Conservation (phyloP, 2,888 invertebrate species). For the Cheilosia vernalis region DNA sequence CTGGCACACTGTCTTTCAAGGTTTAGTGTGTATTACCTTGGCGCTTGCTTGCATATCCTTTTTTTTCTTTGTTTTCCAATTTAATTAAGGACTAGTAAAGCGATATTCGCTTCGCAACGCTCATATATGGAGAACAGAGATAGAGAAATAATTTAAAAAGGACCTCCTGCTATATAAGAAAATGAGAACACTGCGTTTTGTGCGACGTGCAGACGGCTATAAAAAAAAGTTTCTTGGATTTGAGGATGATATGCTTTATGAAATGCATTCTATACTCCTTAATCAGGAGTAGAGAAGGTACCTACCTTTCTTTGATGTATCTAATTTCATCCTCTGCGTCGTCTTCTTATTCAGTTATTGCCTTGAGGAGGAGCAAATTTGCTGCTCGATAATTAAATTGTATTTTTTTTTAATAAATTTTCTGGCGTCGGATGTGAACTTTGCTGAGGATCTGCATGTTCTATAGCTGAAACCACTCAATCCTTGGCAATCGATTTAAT, state of each 20-base stretch:
- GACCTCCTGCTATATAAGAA: neutral
- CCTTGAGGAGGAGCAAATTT: neutral
- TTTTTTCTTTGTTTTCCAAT: neutral
- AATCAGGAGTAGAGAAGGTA: neutral
- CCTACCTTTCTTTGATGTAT: neutral
- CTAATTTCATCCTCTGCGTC: neutral
- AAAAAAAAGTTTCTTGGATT: neutral
- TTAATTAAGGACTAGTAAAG: constrained; percentile 11
- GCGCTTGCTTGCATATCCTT: neutral
- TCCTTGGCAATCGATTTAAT: neutral
- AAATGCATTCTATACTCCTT: neutral
- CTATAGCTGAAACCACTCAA: neutral
- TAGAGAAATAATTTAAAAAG: neutral
- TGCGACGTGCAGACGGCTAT: neutral
- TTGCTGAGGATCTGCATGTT: neutral
- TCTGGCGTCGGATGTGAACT: neutral
- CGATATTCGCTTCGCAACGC: neutral
- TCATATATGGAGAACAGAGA: neutral
- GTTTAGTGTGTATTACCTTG: neutral
- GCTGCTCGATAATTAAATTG: neutral
- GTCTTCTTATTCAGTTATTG: neutral
- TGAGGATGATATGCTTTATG: neutral
- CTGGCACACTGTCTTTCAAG: neutral
- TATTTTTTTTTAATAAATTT: neutral
- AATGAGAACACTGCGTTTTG: neutral